These are phyloP conservation scores for Drosophila anomelani DNA, from an alignment of 2,888 invertebrate genomes.

Conservation along the genomic window DNA sequence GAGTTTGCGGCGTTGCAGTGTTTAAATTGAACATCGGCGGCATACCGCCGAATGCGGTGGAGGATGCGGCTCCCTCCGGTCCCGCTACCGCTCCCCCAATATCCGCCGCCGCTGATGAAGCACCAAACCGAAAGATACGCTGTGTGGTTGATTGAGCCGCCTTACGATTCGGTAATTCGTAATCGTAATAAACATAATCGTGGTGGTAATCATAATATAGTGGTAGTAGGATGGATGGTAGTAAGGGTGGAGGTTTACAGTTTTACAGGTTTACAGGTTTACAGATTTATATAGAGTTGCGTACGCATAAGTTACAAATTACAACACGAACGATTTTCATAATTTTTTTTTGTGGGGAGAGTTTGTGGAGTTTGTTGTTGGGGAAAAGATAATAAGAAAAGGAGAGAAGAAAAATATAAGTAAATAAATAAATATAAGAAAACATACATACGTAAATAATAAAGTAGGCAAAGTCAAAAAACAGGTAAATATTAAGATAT, in stretches of 20 bases:
- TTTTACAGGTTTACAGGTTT: conserved; percentile 1
- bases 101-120: conserved; percentile 20
- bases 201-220: conserved; percentile 6
- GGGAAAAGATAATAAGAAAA: conserved; percentile 35
- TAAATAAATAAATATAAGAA: conserved; percentile 20
- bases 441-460: conserved; percentile 10
- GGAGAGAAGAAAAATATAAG: conserved; percentile 31
- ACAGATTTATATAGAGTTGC: conserved; percentile 7
- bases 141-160: background rate
- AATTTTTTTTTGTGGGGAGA: background rate
- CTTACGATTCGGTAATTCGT: conserved; percentile 8
- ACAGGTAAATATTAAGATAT: background rate
- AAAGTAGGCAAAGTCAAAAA: conserved; percentile 8
- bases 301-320: conserved; percentile 34
- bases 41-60: conserved; percentile 7
- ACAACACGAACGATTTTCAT: conserved; percentile 26
- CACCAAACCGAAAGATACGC: conserved; percentile 63
- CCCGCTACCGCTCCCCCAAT: conserved; percentile 7
- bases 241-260: too few species aligned
- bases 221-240: conserved; percentile 20
- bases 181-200: conserved; percentile 15
- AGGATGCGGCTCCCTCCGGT: conserved; percentile 9
- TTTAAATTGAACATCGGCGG: conserved; percentile 56
- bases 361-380: background rate
- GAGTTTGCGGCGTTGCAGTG: conserved; percentile 37